Percentiles rank a stretch among this genome's conserved stretches.
These are phyloP conservation scores for Spialia ferax DNA, from an alignment of 2,888 invertebrate species.

Conservation along the genomic window DNA sequence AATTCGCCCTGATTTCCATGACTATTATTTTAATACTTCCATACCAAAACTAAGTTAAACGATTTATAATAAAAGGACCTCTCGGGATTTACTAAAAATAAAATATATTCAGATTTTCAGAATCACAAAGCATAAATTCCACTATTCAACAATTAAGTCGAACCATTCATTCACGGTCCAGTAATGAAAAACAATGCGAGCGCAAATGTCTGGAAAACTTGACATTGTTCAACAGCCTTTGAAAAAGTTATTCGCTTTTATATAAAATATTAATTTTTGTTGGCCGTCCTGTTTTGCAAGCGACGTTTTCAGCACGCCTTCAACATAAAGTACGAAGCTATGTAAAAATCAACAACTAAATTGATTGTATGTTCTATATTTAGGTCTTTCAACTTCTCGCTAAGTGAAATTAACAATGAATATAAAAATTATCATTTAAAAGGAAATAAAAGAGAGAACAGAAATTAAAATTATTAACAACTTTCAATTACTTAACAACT, in stretches of 20 bases:
- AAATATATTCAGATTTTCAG: slow-evolving; percentile 21
- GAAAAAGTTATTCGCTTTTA: slow-evolving; percentile 31
- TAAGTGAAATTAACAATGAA: no score
- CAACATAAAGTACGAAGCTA: not conserved
- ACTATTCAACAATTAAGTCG: slow-evolving; percentile 32
- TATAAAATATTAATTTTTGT: slow-evolving; percentile 24
- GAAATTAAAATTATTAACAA: no score
- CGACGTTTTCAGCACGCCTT: not conserved
- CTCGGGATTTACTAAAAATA: slow-evolving; percentile 10
- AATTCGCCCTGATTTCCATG: no score
- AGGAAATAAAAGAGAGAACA: no score
- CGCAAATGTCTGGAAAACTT: slow-evolving; percentile 36
- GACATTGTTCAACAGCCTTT: slow-evolving; percentile 33
- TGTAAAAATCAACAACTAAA: not conserved
- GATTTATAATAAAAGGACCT: not conserved
- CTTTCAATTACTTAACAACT: no score
- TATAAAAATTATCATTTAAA: no score
- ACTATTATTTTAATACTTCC: no score
- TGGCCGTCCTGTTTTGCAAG: not conserved
- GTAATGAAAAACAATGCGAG: slow-evolving; percentile 34
- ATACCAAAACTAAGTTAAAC: no score
- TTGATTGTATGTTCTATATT: not conserved
- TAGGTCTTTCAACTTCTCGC: not conserved
- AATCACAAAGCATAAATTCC: slow-evolving; percentile 19
- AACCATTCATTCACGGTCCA: slow-evolving; percentile 33